These are phyloP conservation scores for Sepioteuthis lessoniana DNA, from an alignment of 2,888 invertebrate species.

Conservation along the genomic window DNA sequence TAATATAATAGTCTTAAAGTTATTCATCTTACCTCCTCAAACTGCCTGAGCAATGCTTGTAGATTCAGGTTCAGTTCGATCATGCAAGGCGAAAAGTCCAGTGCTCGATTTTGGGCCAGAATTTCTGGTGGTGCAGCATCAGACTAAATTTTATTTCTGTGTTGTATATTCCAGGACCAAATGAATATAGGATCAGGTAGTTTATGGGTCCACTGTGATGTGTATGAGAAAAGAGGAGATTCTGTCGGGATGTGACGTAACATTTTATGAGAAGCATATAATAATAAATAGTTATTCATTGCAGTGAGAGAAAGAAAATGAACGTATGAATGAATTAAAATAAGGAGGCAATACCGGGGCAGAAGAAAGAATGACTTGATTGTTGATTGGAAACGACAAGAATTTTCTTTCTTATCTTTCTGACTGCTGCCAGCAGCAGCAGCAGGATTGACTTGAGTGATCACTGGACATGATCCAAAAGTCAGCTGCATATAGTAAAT, in stretches of 20 bases:
- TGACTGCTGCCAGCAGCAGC: background rate
- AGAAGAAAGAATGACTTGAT: slow-evolving; percentile 2
- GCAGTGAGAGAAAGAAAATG: background rate
- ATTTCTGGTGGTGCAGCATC: slow-evolving; percentile 46
- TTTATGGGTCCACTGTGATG: background rate
- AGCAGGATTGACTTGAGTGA: background rate
- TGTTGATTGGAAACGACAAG: background rate
- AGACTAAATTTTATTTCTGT: slow-evolving; percentile 36
- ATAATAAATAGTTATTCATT: slow-evolving; percentile 18
- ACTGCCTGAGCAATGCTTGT: slow-evolving; percentile 80
- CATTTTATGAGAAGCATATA: background rate
- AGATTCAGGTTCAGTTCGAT: slow-evolving; percentile 81
- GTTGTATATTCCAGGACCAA: slow-evolving; percentile 6
- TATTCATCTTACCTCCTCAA: slow-evolving; percentile 80
- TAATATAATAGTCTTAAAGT: background rate
- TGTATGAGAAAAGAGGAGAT: background rate
- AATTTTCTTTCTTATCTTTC: background rate
- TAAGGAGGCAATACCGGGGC: background rate
- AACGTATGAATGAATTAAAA: background rate
- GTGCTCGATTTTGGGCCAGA: slow-evolving; percentile 50
- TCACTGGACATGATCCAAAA: background rate
- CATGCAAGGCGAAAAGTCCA: slow-evolving; percentile 73
- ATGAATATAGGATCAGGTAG: background rate
- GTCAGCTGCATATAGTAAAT: background rate
- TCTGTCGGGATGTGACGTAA: slow-evolving; percentile 33